Percentiles rank a stretch among this genome's conserved stretches.
These are phyloP conservation scores for Enteromius afrohamiltoni DNA, from an alignment of 2,797 vertebrate genomes.

Conservation along the genomic window DNA sequence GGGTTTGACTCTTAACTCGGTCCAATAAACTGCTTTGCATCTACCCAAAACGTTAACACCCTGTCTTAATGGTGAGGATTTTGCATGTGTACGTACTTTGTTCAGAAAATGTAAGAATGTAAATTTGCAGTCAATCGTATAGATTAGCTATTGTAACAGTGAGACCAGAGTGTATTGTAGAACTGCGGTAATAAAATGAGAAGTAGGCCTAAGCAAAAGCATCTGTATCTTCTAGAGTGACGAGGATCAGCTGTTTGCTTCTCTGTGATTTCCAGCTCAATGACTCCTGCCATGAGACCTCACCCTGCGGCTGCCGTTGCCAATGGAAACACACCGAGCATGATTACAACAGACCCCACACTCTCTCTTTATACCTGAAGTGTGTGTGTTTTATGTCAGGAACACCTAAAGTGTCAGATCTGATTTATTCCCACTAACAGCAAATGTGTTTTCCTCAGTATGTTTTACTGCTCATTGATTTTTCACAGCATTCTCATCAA, in stretches of 20 bases:
- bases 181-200: not conserved
- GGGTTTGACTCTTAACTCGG: not conserved
- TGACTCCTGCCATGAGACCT: conserved; percentile 37
- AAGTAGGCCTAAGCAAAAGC: not conserved
- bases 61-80: not conserved
- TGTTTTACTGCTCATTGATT: conserved; percentile 55
- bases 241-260: conserved; percentile 44
- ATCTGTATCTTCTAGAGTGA: conserved; percentile 5
- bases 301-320: conserved; percentile 22
- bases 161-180: not conserved
- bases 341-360: conserved; percentile 22
- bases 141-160: not conserved
- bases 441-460: conserved; percentile 50
- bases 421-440: conserved; percentile 47
- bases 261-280: conserved; percentile 40
- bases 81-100: not conserved
- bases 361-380: conserved; percentile 15
- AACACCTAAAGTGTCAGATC: conserved; percentile 33
- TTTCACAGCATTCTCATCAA: conserved; percentile 34
- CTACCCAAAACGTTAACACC: not conserved
- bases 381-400: conserved; percentile 10
- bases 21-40: not conserved
- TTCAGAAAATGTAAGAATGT: not conserved
- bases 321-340: conserved; percentile 37
- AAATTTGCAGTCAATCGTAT: not conserved